These are phyloP conservation scores for Tyrannus savana DNA, from an alignment of 2,113 vertebrate species.

Conservation along the genomic window DNA sequence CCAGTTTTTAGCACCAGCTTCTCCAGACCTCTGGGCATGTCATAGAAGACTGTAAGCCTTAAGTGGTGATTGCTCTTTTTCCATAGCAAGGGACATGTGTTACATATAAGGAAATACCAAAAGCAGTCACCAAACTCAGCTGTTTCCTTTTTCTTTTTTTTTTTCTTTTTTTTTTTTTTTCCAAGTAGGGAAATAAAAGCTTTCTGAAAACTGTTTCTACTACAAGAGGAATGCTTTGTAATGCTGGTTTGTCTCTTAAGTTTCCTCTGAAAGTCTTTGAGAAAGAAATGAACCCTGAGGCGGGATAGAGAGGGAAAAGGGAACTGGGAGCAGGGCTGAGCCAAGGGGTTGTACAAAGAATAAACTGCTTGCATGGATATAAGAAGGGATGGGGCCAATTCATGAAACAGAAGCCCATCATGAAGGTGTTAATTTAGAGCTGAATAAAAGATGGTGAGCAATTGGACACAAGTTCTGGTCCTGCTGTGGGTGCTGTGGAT, in stretches of 20 bases:
- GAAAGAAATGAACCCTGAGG: constrained; percentile 32
- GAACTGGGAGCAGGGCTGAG: background rate
- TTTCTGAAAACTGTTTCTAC: background rate
- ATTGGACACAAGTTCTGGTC: background rate
- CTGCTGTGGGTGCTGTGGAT: background rate
- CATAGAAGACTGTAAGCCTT: background rate
- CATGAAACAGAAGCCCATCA: background rate
- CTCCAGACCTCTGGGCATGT: background rate
- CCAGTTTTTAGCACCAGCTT: background rate
- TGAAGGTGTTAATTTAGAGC: background rate
- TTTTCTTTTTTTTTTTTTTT: background rate
- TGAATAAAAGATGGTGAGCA: background rate
- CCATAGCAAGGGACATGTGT: background rate
- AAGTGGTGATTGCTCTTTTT: background rate
- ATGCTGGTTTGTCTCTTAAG: constrained; percentile 1
- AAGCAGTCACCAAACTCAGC: background rate
- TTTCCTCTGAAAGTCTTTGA: background rate
- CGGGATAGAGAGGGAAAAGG: background rate
- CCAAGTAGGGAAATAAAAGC: background rate
- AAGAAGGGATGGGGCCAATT: background rate
- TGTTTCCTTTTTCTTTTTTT: background rate
- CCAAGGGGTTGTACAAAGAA: background rate
- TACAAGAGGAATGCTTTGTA: constrained; percentile 17
- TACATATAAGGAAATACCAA: constrained; percentile 5
- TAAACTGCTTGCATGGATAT: background rate